A percentile compares a stretch with the other conserved stretches of the same genome.
Conservation (phyloP, 2,888 invertebrate species). For the Cyaniris semiargus region DNA sequence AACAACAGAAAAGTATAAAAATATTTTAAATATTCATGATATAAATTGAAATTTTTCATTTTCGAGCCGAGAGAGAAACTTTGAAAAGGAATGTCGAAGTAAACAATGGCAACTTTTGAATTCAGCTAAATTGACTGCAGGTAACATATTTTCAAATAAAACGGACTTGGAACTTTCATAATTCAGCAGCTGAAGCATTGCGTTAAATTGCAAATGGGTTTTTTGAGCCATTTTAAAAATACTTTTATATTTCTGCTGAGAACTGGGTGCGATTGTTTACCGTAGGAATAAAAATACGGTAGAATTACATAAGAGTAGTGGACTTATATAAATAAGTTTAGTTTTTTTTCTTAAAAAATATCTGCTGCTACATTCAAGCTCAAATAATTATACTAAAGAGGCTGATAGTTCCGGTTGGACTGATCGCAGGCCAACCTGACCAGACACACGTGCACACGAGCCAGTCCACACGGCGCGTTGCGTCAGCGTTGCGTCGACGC, state of each 20-base stretch:
- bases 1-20: constrained; percentile 2
- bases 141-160: constrained; percentile 15
- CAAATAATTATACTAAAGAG: too few relatives aligned
- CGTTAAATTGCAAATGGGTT: constrained; percentile 10
- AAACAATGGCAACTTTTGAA: constrained; percentile 10
- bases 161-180: background rate
- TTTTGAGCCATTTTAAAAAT: background rate
- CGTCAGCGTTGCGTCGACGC: too few relatives aligned
- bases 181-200: background rate
- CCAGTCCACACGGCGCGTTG: too few relatives aligned
- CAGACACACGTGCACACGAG: too few relatives aligned
- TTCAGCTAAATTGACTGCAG: constrained; percentile 5
- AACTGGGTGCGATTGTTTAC: background rate
- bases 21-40: constrained; percentile 7
- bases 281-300: background rate
- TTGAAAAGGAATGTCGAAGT: constrained; percentile 13
- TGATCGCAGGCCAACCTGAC: too few relatives aligned
- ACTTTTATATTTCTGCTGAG: background rate
- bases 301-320: too few relatives aligned
- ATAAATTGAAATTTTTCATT: constrained; percentile 20
- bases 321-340: too few relatives aligned
- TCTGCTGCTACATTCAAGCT: too few relatives aligned
- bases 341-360: too few relatives aligned
- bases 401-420: too few relatives aligned
- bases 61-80: constrained; percentile 11